Conservation (phyloP, 2,797 vertebrate genomes). For the Champsocephalus esox region DNA sequence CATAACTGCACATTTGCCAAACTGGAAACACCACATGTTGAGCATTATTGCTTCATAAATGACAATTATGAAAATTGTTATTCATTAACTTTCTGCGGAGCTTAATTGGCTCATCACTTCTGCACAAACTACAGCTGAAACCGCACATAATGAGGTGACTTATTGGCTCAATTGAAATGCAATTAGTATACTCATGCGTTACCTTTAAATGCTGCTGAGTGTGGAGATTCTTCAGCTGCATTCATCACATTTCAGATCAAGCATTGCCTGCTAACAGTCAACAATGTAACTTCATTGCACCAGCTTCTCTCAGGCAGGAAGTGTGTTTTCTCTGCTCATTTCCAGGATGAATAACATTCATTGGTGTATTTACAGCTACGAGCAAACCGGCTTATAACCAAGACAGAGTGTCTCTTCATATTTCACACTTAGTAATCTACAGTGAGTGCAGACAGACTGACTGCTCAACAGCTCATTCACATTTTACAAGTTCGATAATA, state of each 20-base stretch:
- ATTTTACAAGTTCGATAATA: constrained; percentile 34
- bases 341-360: constrained; percentile 13
- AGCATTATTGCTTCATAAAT: too few species aligned
- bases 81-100: too few species aligned
- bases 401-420: constrained; percentile 16
- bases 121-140: neutral
- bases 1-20: neutral
- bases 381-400: constrained; percentile 6
- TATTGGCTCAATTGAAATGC: neutral
- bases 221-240: neutral
- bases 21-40: neutral
- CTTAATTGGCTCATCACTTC: neutral
- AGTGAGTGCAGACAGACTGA: constrained; percentile 26
- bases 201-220: constrained; percentile 3
- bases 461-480: constrained; percentile 47
- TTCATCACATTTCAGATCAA: neutral
- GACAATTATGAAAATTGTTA: too few species aligned
- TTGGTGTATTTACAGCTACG: constrained; percentile 15
- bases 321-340: constrained; percentile 20
- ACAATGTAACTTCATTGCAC: neutral
- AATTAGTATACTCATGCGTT: neutral
- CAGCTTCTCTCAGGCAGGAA: neutral
- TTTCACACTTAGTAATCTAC: constrained; percentile 24
- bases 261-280: neutral
- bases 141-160: neutral